These are phyloP conservation scores for Drosophila borborema DNA, from an alignment of 2,888 invertebrate genomes.

Conservation along the genomic window DNA sequence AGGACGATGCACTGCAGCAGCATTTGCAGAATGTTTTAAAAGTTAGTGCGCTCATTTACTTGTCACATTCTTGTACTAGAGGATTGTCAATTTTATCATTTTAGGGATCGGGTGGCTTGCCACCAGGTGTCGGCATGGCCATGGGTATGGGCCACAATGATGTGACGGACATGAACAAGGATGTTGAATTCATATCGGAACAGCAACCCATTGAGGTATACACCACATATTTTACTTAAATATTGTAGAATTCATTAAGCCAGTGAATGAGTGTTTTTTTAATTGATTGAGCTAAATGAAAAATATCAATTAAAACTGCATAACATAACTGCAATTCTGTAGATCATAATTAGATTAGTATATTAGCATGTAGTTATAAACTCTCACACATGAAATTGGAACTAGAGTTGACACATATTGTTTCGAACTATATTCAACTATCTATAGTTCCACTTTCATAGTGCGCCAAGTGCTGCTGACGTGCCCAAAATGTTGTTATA, in stretches of 20 bases:
- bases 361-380: constrained; percentile 8
- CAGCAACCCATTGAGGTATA: constrained; percentile 86
- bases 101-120: constrained; percentile 85
- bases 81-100: background rate
- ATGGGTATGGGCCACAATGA: constrained; percentile 65
- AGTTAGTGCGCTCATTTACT: constrained; percentile 81
- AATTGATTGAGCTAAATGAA: background rate
- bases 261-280: constrained; percentile 5
- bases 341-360: constrained; percentile 20
- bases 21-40: constrained; percentile 91
- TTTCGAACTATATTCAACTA: background rate
- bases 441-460: constrained; percentile 33
- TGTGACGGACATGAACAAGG: constrained; percentile 86
- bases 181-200: constrained; percentile 89
- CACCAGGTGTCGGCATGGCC: constrained; percentile 79
- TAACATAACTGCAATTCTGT: constrained; percentile 30
- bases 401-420: constrained; percentile 1
- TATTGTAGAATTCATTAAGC: constrained; percentile 15
- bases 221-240: background rate
- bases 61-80: background rate
- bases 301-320: constrained; percentile 5
- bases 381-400: constrained; percentile 34
- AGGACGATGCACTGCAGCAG: constrained; percentile 91
- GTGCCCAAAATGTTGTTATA: constrained; percentile 77
- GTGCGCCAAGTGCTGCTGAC: constrained; percentile 72